Base-by-base conservation (phyloP, 2,113 vertebrate species). In the Calidris pugnax region DNA sequence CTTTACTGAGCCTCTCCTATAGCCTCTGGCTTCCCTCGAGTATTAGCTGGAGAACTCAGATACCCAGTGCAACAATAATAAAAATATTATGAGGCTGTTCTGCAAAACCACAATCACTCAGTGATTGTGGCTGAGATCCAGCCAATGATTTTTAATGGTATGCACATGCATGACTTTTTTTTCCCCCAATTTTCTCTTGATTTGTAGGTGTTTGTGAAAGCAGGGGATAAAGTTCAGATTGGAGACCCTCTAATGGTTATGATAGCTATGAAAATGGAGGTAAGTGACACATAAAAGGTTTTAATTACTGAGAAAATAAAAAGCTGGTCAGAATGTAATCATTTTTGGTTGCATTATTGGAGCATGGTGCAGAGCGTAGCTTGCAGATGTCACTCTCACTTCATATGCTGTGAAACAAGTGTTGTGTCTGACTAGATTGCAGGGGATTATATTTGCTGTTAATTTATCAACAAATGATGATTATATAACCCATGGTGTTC, bases 221-320 rank as follows among this genome's bases (percentile, higher is more conserved):
- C 95, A 13, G 99, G 99, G 43, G 99, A 99, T 97, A 97, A 81
- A 69, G 99, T 99, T 33, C 97, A 98, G 82, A 95, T 93, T 43
- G 99, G 99, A 96, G 99, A 99, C 72, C 96, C 99, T 14, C 97
- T 99, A 14, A 97, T 99, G 98, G 99, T 99, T 68, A 99, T 99
- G 99, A 99, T 98, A n/a, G 99, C 99, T 87, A 99, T 99, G 99
- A 99, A 99, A 97, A 99, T 99, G 99, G 99, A 99, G 99, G 99
- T 99, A 87, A 98, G 98, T 94, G 39, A 62, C 33, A 21, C 62
- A 35, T 1, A 27, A 41, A 57, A 66, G 9, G 21, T 55, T 91
- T 62, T 92, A 76, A 71, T 91, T 53, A 32, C 28, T 50, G n/a
- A 57, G 26, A 75, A 89, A 69, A 87, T 85, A 60, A 86, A 89